phyloP scores from a whole-genome alignment of 2,797 vertebrate species.

The Onychomys leucogaster region DNA sequence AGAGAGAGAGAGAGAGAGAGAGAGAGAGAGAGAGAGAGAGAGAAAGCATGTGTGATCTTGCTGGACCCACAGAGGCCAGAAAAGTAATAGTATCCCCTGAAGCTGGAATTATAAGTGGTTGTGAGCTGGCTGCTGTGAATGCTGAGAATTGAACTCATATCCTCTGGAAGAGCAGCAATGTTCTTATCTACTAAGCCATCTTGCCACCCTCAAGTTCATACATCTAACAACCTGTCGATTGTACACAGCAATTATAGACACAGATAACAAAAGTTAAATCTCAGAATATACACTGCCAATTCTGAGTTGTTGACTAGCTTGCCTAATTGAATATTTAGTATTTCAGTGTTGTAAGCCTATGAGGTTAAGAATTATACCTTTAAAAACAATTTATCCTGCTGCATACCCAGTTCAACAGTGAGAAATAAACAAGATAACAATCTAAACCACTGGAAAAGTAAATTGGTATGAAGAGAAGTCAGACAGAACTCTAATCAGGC shows the following conservation, averaged over 20 bases:
- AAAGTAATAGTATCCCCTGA: neutral
- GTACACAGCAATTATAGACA: neutral
- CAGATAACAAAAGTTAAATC: neutral
- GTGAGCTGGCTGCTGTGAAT: neutral
- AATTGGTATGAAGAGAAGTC: too few species aligned
- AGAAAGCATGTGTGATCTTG: neutral
- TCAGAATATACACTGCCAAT: neutral
- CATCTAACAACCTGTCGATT: neutral
- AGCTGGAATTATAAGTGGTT: neutral
- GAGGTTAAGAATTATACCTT: neutral
- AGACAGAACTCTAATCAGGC: rapidly evolving
- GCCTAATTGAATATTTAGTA: neutral
- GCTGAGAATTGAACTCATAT: neutral
- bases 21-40: neutral
- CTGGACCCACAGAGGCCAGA: neutral
- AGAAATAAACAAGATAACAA: neutral
- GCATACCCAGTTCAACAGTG: neutral
- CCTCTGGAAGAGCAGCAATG: neutral
- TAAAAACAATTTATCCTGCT: neutral
- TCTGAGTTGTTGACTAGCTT: neutral
- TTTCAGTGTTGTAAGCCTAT: neutral
- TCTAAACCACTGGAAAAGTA: neutral
- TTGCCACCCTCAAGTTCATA: neutral
- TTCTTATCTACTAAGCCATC: neutral
- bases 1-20: too few species aligned